Evolutionary conservation across 2,113 vertebrate genomes (phyloP), one percentile per base, ranked within the genome.

Genomic region (Megalops atlanticus): DNA sequence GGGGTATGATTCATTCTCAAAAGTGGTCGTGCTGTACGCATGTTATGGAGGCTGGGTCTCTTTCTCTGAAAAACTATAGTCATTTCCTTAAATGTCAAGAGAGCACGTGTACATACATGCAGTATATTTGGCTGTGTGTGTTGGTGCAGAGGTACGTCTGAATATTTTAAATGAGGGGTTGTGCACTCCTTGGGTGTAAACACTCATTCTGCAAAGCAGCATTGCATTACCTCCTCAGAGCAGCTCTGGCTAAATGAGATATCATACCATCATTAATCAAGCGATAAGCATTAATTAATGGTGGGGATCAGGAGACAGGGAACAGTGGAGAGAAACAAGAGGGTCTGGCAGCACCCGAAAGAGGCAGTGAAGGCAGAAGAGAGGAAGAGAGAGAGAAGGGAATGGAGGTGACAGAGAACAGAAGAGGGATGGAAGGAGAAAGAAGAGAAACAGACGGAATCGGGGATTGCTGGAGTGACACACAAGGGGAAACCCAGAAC

Each of bases 211-310:
- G 39, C 10, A 10, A n/a, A n/a, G 39, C 39, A 39, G 21, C 31
- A 12, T 1, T 14, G 39, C 27, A 41, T 71, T 36, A 10, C 43
- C 38, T 70, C 38, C 40, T 74, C 69, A 39, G 24, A 39, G 45
- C 11, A 35, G 12, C 40, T 7, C 33, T 69, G 14, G 79, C 35
- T 58, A 43, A 74, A 58, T 72, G 31, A 43, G 72, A 74, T n/a
- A 45, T 80, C 52, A 49, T 52, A 18, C 33, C 43, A 31, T 54
- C 68, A 81, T 76, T 81, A 76, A 81, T 76, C 54, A 68, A 76
- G 49, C 43, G 36, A 80, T 80, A 72, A 77, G n/a, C 74, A 15
- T 33, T 71, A 64, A 80, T 80, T 80, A 76, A 76, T 58, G 82
- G 5, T 1, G 64, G n/a, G n/a, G n/a, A n/a, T n/a, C n/a, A n/a